These are phyloP conservation scores for Eptesicus fuscus DNA, from an alignment of 2,113 vertebrate genomes.

Conservation along the genomic window DNA sequence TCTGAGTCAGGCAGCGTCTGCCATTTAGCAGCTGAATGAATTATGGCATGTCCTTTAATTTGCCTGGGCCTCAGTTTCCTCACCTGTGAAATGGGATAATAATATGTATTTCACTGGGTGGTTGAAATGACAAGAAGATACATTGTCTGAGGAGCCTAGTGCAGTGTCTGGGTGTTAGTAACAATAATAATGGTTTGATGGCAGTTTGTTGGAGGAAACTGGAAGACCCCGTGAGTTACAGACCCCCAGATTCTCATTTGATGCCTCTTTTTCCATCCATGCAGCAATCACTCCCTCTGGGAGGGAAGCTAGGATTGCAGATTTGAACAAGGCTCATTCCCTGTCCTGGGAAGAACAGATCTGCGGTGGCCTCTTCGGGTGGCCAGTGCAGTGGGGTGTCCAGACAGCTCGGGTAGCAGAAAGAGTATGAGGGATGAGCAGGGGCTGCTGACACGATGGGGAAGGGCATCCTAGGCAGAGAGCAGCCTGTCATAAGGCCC, in stretches of 20 bases:
- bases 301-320: neutral
- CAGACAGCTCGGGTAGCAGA: neutral
- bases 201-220: neutral
- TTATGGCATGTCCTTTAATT: neutral
- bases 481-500: neutral
- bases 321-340: neutral
- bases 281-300: neutral
- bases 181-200: neutral
- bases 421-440: neutral
- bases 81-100: neutral
- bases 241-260: neutral
- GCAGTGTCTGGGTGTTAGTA: neutral
- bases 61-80: neutral
- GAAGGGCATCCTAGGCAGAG: neutral
- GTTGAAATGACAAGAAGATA: neutral
- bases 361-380: neutral
- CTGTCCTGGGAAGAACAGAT: neutral
- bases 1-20: neutral
- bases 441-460: neutral
- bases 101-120: neutral
- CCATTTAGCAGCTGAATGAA: neutral
- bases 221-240: neutral
- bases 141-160: neutral
- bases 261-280: neutral
- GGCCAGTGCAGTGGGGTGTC: neutral